Evolutionary conservation across 2,113 vertebrate species (phyloP).

Genomic region (Tyto alba): DNA sequence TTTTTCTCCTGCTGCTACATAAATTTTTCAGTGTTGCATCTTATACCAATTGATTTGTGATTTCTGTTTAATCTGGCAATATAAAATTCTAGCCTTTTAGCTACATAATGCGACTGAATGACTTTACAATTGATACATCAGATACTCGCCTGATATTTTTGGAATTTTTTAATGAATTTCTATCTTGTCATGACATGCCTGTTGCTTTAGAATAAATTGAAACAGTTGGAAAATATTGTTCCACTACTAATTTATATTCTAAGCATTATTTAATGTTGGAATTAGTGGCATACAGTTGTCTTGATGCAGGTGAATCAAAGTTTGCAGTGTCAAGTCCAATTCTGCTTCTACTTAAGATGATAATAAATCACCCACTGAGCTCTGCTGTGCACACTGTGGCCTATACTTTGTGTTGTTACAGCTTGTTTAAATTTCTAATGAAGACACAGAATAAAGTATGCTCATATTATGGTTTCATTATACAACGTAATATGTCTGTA

Average conservation of each 20-base stretch:
- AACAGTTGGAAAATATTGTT: constrained; percentile 18
- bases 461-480: constrained; percentile 31
- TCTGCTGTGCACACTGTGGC: background rate
- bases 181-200: background rate
- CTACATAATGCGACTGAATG: background rate
- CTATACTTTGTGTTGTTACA: background rate
- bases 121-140: background rate
- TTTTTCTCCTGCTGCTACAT: constrained; percentile 21
- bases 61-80: background rate
- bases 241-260: constrained; percentile 1
- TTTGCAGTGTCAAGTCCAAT: constrained; percentile 16
- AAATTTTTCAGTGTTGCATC: constrained; percentile 12
- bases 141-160: background rate
- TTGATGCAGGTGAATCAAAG: constrained; percentile 32
- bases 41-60: background rate
- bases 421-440: constrained; percentile 45
- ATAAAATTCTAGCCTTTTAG: background rate
- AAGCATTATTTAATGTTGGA: background rate
- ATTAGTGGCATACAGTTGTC: background rate
- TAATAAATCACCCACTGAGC: constrained; percentile 29
- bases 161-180: background rate
- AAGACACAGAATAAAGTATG: constrained; percentile 5
- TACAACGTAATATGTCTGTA: background rate
- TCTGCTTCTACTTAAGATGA: background rate
- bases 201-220: background rate